These are phyloP conservation scores for Lithodes maja DNA, from an alignment of 2,888 invertebrate genomes.

Conservation along the genomic window DNA sequence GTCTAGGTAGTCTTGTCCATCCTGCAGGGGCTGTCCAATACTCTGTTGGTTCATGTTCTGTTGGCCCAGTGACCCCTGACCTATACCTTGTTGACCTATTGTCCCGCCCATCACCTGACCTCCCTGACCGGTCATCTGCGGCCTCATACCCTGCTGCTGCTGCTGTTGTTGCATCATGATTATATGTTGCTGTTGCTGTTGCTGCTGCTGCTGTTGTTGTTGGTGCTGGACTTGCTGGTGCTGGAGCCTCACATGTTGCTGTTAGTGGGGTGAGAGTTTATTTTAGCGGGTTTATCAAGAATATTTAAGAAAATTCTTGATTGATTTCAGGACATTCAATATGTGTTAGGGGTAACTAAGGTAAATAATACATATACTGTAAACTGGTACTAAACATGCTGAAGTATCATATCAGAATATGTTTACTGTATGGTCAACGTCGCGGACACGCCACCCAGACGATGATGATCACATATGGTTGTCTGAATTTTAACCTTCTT, in stretches of 20 bases:
- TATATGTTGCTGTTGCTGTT: constrained; percentile 75
- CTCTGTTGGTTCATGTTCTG: constrained; percentile 63
- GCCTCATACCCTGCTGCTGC: constrained; percentile 72
- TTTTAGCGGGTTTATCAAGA: too few relatives aligned
- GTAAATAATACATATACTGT: too few relatives aligned
- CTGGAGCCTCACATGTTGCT: constrained; percentile 62
- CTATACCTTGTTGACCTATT: constrained; percentile 60
- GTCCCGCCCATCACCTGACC: constrained; percentile 63
- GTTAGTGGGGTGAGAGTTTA: not conserved
- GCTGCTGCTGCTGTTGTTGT: constrained; percentile 75
- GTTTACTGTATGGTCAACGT: too few relatives aligned
- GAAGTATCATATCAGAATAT: too few relatives aligned
- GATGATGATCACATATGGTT: too few relatives aligned
- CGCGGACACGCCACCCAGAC: too few relatives aligned
- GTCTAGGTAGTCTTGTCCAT: constrained; percentile 56
- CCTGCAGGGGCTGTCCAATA: constrained; percentile 58
- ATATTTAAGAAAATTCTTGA: too few relatives aligned
- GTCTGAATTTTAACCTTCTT: too few relatives aligned
- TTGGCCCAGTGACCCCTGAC: constrained; percentile 55
- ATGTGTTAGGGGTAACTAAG: too few relatives aligned
- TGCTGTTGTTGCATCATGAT: constrained; percentile 72
- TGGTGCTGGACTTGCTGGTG: constrained; percentile 51
- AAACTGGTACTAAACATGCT: too few relatives aligned
- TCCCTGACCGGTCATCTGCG: constrained; percentile 62
- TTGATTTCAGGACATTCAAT: too few relatives aligned